These are phyloP conservation scores for Brachyhypopomus occidentalis DNA, from an alignment of 2,113 vertebrate genomes.

Conservation along the genomic window DNA sequence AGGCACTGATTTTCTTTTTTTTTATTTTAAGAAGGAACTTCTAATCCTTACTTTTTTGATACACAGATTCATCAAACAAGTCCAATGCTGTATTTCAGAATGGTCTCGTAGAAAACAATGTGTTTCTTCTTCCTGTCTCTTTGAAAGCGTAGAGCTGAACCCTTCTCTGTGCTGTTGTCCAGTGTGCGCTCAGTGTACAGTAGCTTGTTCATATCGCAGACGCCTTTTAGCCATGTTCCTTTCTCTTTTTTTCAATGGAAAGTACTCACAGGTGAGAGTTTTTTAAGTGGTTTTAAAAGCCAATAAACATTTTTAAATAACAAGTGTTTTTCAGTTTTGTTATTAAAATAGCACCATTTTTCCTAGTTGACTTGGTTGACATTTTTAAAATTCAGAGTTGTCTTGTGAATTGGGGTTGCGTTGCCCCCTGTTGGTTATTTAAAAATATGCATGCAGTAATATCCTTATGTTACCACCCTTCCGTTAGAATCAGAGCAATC, in stretches of 20 bases:
- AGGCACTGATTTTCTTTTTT: constrained; percentile 83
- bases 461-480: not conserved
- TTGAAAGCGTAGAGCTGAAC: constrained; percentile 84
- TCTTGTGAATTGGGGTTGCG: not conserved
- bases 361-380: not conserved
- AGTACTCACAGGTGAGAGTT: constrained; percentile 98
- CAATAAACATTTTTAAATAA: constrained; percentile 95
- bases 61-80: constrained; percentile 86
- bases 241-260: constrained; percentile 96
- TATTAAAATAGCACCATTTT: not conserved
- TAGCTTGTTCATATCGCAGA: constrained; percentile 96
- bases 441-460: not conserved
- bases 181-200: constrained; percentile 97
- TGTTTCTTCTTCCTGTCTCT: constrained; percentile 77
- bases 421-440: constrained; percentile 16
- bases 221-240: constrained; percentile 87
- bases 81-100: constrained; percentile 76
- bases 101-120: constrained; percentile 71
- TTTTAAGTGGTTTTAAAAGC: constrained; percentile 99
- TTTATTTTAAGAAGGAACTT: constrained; percentile 86
- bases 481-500: not conserved
- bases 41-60: constrained; percentile 77
- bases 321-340: constrained; percentile 23
- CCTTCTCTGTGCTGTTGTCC: constrained; percentile 91
- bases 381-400: not conserved